These are phyloP conservation scores for Fragum sueziense DNA, from an alignment of 2,888 invertebrate species.

Conservation along the genomic window DNA sequence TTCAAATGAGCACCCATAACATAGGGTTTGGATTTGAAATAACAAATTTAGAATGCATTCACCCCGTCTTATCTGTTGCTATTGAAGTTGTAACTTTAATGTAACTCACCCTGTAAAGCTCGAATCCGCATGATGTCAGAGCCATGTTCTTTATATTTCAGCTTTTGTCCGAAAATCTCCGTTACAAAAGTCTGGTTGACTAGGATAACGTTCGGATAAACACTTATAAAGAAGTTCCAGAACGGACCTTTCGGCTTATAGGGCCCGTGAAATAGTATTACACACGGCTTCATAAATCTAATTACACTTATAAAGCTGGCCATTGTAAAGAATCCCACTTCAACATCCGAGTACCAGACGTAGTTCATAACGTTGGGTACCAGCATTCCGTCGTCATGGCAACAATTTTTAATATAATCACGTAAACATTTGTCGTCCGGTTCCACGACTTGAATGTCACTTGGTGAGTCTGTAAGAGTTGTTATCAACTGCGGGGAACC, in stretches of 20 bases:
- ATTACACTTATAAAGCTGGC: conserved; percentile 62
- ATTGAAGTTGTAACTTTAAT: no score
- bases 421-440: conserved; percentile 53
- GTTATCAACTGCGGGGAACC: background rate
- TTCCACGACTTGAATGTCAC: conserved; percentile 19
- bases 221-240: conserved; percentile 59
- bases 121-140: conserved; percentile 63
- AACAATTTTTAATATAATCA: conserved; percentile 44
- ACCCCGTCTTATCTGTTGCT: no score
- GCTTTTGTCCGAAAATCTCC: conserved; percentile 49
- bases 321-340: conserved; percentile 52
- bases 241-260: conserved; percentile 57
- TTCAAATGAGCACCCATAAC: no score
- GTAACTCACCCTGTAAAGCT: conserved; percentile 1
- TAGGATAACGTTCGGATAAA: conserved; percentile 60
- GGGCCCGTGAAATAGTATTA: conserved; percentile 63
- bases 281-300: conserved; percentile 63
- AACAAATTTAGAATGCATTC: no score
- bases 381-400: conserved; percentile 26
- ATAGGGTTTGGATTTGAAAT: no score
- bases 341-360: conserved; percentile 46
- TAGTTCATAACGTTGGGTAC: conserved; percentile 65
- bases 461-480: background rate
- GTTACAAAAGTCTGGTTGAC: conserved; percentile 46
- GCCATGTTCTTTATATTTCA: conserved; percentile 57